Conservation (phyloP, 2,888 invertebrate genomes). For the Dasysyrphus tricinctus region DNA sequence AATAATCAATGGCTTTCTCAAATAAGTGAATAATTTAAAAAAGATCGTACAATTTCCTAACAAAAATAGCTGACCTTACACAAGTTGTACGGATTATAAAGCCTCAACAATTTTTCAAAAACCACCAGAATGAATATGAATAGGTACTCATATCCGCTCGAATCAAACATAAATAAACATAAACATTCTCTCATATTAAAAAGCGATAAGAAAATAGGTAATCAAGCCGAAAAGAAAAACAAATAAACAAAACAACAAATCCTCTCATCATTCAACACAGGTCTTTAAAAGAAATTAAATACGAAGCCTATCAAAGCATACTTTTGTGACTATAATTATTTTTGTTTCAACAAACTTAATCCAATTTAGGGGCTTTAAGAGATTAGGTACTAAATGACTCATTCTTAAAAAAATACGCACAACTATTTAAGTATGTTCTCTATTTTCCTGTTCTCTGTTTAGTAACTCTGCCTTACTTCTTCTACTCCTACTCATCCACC, state of each 20-base stretch:
- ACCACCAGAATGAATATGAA: too few relatives aligned
- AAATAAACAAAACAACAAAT: background rate
- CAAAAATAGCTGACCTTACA: too few relatives aligned
- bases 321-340: background rate
- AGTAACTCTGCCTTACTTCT: background rate
- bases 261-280: background rate
- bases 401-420: background rate
- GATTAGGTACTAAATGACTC: constrained; percentile 19
- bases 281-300: background rate
- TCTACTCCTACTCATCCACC: constrained; percentile 36
- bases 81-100: too few relatives aligned
- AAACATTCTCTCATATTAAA: background rate
- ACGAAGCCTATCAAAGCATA: background rate
- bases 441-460: background rate
- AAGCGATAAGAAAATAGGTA: background rate
- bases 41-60: too few relatives aligned
- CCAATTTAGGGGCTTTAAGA: constrained; percentile 9
- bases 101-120: background rate
- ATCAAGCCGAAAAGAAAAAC: background rate
- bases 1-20: too few relatives aligned
- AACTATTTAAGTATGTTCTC: constrained; percentile 3
- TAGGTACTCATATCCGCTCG: too few relatives aligned
- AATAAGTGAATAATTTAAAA: too few relatives aligned
- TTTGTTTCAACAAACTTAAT: background rate
- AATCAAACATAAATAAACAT: background rate